Conservation (phyloP, 2,113 vertebrate species). For the Indicator maculatus region DNA sequence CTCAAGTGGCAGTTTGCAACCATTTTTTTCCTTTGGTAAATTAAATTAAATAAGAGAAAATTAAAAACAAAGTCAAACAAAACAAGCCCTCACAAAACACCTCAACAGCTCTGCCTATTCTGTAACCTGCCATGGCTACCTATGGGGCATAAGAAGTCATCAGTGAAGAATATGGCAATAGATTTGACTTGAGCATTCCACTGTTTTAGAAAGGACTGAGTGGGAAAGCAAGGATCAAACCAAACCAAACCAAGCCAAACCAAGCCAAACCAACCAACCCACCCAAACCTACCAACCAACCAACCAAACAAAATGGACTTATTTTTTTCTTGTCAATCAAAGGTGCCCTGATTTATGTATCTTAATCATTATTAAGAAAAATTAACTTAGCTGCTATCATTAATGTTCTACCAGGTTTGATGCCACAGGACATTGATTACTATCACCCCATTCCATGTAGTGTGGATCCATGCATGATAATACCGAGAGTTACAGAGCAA, state of each 20-base stretch:
- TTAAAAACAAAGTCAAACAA: background rate
- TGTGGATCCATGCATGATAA: rapidly evolving
- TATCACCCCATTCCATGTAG: background rate
- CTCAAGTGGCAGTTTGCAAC: background rate
- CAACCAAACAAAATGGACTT: background rate
- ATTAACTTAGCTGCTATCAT: background rate
- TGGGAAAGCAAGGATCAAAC: background rate
- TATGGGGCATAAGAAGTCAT: background rate
- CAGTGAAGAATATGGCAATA: background rate
- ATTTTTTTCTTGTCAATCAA: background rate
- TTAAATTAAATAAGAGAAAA: background rate
- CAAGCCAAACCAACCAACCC: too few species aligned
- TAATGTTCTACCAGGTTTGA: background rate
- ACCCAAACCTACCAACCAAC: too few species aligned
- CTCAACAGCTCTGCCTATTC: background rate
- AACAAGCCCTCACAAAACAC: background rate
- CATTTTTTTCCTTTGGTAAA: background rate
- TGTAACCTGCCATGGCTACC: background rate
- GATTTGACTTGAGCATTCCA: background rate
- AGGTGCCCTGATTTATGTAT: background rate
- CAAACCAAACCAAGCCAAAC: background rate
- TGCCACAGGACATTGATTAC: background rate
- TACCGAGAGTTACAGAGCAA: background rate
- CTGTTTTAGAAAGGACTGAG: background rate
- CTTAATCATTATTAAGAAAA: background rate